phyloP scores from a whole-genome alignment of 2,113 vertebrate species.

The Ictalurus punctatus region DNA sequence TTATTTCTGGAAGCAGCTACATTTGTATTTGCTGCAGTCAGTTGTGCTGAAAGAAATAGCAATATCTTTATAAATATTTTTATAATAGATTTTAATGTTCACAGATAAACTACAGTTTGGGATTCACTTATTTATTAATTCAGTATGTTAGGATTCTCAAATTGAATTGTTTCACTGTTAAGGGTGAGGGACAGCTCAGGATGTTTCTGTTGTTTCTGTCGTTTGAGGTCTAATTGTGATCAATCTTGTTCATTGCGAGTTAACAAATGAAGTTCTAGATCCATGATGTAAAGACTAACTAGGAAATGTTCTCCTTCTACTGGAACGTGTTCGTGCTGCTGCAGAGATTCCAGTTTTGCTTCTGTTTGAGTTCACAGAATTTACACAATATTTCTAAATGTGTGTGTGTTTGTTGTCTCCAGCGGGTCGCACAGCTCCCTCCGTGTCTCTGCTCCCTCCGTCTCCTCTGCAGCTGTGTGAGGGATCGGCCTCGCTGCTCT shows the following conservation, averaged over 20 bases:
- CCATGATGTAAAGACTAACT: neutral
- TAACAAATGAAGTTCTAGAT: neutral
- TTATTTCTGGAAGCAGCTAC: neutral
- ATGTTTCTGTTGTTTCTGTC: too few relatives aligned
- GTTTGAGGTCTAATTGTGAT: neutral
- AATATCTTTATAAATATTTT: too few relatives aligned
- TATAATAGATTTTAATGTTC: neutral
- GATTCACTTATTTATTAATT: neutral
- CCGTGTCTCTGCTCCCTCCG: neutral
- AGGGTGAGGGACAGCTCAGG: neutral
- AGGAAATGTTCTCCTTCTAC: neutral
- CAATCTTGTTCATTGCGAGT: neutral
- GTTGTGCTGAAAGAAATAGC: neutral
- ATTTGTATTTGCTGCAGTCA: neutral
- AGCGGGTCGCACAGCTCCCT: conserved; percentile 17
- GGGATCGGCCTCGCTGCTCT: too few relatives aligned
- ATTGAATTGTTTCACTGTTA: neutral
- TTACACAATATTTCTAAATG: neutral
- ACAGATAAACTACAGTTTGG: neutral
- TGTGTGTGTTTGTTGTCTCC: neutral
- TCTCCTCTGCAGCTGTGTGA: too few relatives aligned
- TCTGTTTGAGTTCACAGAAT: neutral
- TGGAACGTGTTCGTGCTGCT: neutral
- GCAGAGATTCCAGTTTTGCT: neutral
- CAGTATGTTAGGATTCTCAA: neutral